Evolutionary conservation across 2,113 vertebrate genomes (phyloP).

Genomic region (Pseudopipra pipra): DNA sequence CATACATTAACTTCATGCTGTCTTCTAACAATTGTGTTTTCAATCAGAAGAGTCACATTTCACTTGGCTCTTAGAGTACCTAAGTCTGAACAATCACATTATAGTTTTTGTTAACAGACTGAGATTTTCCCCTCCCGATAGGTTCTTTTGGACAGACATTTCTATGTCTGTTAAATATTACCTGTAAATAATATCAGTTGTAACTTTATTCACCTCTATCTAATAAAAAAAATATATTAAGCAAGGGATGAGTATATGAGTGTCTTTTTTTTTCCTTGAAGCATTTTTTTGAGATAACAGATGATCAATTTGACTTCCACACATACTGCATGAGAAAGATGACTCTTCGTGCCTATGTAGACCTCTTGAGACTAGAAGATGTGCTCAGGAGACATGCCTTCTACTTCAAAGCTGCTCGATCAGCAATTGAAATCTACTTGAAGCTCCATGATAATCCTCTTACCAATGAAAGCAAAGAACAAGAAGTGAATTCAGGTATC

Average conservation of each 20-base stretch:
- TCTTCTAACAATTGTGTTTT: neutral
- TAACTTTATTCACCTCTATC: neutral
- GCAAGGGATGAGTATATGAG: neutral
- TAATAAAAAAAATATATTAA: neutral
- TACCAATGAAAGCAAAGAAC: conserved; percentile 78
- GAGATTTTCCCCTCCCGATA: neutral
- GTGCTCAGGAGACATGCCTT: conserved; percentile 79
- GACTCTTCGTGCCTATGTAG: conserved; percentile 82
- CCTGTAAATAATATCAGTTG: neutral
- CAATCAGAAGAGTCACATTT: neutral
- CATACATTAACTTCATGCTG: neutral
- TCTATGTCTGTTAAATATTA: neutral
- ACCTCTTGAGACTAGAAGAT: conserved; percentile 80
- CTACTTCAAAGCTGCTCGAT: conserved; percentile 80
- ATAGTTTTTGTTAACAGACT: neutral
- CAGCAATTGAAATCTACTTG: conserved; percentile 82
- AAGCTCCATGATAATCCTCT: conserved; percentile 81
- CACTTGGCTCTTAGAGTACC: neutral
- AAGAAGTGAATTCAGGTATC: conserved; percentile 83
- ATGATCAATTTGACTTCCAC: conserved; percentile 84
- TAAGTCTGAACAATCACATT: neutral
- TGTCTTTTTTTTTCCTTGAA: conserved; percentile 32
- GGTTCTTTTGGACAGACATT: neutral
- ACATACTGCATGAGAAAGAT: conserved; percentile 84
- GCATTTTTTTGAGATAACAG: conserved; percentile 84